These are phyloP conservation scores for Empidonax alnorum DNA, from an alignment of 2,113 vertebrate species.

Conservation along the genomic window DNA sequence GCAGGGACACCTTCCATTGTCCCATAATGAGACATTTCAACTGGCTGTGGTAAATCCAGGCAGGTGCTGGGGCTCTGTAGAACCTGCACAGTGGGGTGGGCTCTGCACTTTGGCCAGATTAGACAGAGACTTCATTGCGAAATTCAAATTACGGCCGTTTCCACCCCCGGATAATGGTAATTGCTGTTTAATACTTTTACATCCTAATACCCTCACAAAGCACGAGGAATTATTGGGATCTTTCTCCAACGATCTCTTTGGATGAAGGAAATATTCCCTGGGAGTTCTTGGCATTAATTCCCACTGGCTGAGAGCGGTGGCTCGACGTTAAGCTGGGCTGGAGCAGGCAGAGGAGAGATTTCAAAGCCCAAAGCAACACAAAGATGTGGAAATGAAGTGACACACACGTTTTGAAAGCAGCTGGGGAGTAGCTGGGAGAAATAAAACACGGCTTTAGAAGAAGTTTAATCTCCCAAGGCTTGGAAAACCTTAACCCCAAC, in stretches of 20 bases:
- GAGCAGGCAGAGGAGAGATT: background rate
- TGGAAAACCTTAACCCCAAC: background rate
- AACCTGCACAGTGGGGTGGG: background rate
- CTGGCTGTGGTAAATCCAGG: background rate
- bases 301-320: background rate
- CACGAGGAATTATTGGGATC: constrained; percentile 7
- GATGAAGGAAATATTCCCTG: constrained; percentile 32
- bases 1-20: too few relatives aligned
- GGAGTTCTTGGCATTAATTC: constrained; percentile 21
- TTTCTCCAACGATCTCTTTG: constrained; percentile 13
- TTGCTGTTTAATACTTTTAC: constrained; percentile 29
- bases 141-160: constrained; percentile 31
- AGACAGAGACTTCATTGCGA: background rate
- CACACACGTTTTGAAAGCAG: background rate
- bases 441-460: background rate
- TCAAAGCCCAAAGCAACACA: background rate
- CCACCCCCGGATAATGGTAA: constrained; percentile 9
- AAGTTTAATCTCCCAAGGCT: background rate
- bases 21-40: background rate
- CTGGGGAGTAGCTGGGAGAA: background rate
- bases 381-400: constrained; percentile 23
- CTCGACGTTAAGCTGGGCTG: background rate
- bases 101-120: background rate
- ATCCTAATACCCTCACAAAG: constrained; percentile 29
- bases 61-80: background rate